Conservation (phyloP, 2,113 vertebrate genomes). For the Pluvianellus socialis region DNA sequence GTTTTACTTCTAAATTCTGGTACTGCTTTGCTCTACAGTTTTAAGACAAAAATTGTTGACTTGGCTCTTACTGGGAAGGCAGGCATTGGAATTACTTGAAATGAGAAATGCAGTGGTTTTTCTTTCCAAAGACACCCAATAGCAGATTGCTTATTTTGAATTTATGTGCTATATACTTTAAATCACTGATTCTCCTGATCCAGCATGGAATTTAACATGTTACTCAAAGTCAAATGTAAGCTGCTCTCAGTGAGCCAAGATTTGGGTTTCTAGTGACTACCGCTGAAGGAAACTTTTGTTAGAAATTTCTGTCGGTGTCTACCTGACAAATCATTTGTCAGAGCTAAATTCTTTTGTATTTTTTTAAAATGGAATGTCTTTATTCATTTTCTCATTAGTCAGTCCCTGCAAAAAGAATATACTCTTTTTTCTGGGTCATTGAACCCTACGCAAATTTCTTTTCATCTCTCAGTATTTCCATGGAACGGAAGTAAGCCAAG, state of each 20-base stretch:
- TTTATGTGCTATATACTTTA: background rate
- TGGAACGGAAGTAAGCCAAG: background rate
- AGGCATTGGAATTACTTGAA: background rate
- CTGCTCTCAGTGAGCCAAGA: background rate
- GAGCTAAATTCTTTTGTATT: background rate
- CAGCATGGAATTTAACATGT: background rate
- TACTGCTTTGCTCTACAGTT: background rate
- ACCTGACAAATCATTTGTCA: background rate
- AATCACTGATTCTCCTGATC: background rate
- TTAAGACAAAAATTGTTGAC: background rate
- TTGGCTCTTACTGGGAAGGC: background rate
- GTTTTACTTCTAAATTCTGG: background rate
- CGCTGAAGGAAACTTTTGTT: background rate
- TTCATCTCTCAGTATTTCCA: constrained; percentile 22
- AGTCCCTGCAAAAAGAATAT: background rate
- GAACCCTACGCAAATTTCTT: background rate
- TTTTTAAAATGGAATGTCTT: background rate
- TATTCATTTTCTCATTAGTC: background rate
- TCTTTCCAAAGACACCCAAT: background rate
- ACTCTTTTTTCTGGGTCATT: constrained; percentile 2
- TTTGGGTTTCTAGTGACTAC: background rate
- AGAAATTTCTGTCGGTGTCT: background rate
- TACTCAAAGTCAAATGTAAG: background rate
- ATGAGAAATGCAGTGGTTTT: background rate
- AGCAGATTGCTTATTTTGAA: background rate